Percentiles rank a stretch among this genome's conserved stretches.
These are phyloP conservation scores for Eudyptes chrysolophus DNA, from an alignment of 2,113 vertebrate species.

Conservation along the genomic window DNA sequence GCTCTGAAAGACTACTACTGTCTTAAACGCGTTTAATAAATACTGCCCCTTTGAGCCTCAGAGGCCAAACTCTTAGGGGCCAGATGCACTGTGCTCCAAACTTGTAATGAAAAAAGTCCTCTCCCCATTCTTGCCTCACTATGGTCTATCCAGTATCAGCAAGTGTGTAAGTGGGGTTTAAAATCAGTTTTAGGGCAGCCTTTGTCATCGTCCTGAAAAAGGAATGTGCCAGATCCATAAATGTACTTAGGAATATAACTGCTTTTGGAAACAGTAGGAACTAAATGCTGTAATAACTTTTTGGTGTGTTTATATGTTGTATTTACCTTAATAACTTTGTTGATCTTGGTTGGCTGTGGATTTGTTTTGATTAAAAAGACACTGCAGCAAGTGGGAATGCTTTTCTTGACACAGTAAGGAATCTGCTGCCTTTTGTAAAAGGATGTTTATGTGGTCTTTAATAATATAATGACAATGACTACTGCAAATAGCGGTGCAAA, in stretches of 20 bases:
- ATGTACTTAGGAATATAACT: background rate
- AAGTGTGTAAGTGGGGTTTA: background rate
- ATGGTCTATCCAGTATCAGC: background rate
- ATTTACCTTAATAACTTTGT: background rate
- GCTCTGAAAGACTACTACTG: background rate
- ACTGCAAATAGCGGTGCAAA: background rate
- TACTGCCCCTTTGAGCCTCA: background rate
- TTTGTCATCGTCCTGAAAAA: background rate
- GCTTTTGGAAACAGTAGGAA: background rate
- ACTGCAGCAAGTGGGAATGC: background rate
- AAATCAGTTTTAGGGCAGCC: background rate
- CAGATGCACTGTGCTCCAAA: background rate
- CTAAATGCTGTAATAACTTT: background rate
- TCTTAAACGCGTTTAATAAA: background rate
- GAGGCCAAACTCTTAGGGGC: background rate
- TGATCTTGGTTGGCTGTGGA: background rate
- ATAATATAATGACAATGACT: background rate
- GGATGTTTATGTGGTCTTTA: background rate
- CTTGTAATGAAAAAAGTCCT: background rate
- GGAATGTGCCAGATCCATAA: background rate
- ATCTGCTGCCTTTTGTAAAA: background rate
- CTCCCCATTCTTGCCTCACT: background rate
- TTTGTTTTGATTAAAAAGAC: background rate
- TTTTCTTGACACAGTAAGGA: background rate
- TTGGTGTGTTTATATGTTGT: background rate